Base-by-base conservation (phyloP, 2,113 vertebrate species). In the Seriola aureovittata region DNA sequence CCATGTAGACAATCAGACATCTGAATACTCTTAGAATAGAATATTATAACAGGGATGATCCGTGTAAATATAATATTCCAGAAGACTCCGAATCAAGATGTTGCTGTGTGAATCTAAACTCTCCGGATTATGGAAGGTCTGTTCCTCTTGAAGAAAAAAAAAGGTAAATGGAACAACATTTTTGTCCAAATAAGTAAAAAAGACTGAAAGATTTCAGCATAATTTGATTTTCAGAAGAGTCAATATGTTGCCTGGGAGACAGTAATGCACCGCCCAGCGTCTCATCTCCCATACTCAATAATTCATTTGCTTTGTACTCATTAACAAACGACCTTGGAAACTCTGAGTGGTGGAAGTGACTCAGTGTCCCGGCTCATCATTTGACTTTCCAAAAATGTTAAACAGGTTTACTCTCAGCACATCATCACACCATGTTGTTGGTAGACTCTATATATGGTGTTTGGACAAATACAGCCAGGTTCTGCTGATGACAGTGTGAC, bases 241-340 rank as follows among this genome's bases (percentile, higher is more conserved):
- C 86, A 67, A 71, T 80, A 64, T 46, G 82, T 81, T 81, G 80
- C 74, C 70, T 4, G 1, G 52, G 73, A 74, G 76, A 81, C 36
- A 25, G 62, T 52, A 78, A 85, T 71, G 60, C 71, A 52, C 69
- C 50, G 64, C 59, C 75, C 69, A 48, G 69, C 5, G 63, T 83
- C 70, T 78, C 79, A 70, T 82, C 60, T 69, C 25, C 21, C 75
- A 34, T 59, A 57, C 78, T 84, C 85, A 85, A 78, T 91, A 76
- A 80, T 90, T 89, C 23, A 87, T 92, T 38, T 46, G 55, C 81
- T 81, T 72, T 71, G 63, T 42, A 59, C 62, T 86, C 6, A 40
- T 82, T 78, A 86, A 73, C 66, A 75, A 71, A 63, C 62, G 34
- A 85, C 90, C 88, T 85, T 74, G 78, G 80, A 79, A 76, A 65